Percentiles rank a stretch among this genome's conserved stretches.
These are phyloP conservation scores for Mustelus asterias DNA, from an alignment of 2,113 vertebrate species.

Conservation along the genomic window DNA sequence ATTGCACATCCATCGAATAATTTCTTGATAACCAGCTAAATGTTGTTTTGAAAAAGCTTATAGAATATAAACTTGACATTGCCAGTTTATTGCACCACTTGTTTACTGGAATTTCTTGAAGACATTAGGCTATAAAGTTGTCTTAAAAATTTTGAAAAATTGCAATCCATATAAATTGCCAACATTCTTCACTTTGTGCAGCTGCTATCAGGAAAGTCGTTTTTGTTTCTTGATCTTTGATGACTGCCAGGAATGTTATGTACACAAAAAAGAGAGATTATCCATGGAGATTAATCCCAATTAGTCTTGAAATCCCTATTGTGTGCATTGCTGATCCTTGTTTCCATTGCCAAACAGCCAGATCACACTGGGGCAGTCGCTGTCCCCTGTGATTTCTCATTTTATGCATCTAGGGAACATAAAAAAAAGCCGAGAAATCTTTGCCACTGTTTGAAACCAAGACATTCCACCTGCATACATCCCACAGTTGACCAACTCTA, in stretches of 20 bases:
- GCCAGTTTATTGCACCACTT: neutral
- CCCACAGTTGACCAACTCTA: neutral
- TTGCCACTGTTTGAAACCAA: neutral
- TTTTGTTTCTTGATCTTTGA: neutral
- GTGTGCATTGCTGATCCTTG: neutral
- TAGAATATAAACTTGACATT: neutral
- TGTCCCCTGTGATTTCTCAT: neutral
- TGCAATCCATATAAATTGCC: neutral
- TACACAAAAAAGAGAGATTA: neutral
- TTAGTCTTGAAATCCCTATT: neutral
- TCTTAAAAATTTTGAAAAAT: neutral
- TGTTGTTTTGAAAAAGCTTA: neutral
- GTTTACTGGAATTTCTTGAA: neutral
- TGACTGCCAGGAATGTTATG: neutral
- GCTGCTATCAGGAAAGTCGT: neutral
- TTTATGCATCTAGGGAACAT: neutral
- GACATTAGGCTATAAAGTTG: neutral
- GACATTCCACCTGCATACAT: neutral
- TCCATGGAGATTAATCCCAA: neutral
- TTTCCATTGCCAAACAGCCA: neutral
- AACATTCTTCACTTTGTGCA: neutral
- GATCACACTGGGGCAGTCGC: neutral
- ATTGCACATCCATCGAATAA: neutral
- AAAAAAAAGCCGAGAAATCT: neutral
- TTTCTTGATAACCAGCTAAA: neutral